Conservation (phyloP, 53 echinoderm and acorn worm species). For the Holothuria leucospilota region DNA sequence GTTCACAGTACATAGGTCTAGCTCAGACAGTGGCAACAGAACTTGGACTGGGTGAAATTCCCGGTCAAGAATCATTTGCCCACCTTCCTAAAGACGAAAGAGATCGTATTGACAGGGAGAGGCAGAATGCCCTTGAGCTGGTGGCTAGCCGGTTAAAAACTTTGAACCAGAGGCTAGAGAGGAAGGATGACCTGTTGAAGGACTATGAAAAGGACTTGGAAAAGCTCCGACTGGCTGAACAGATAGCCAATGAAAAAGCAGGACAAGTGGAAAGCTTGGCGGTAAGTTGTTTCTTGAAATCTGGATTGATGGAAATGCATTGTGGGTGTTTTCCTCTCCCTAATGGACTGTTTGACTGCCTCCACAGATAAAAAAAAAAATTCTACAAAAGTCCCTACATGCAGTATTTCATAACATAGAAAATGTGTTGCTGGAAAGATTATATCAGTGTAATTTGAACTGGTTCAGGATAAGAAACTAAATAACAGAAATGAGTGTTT, state of each 20-base stretch:
- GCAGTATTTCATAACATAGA: too few species aligned
- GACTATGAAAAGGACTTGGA: slow-evolving; percentile 99
- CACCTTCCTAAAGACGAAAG: slow-evolving; percentile 92
- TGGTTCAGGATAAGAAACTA: too few species aligned
- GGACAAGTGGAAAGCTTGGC: slow-evolving; percentile 88
- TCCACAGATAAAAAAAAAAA: too few species aligned
- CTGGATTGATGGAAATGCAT: not conserved
- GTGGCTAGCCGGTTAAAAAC: slow-evolving; percentile 82
- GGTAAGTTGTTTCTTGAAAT: slow-evolving; percentile 53
- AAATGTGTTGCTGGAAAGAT: too few species aligned
- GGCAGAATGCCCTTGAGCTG: slow-evolving; percentile 75
- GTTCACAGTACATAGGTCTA: slow-evolving; percentile 80
- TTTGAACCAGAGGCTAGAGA: slow-evolving; percentile 91
- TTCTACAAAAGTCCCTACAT: too few species aligned
- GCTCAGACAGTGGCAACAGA: slow-evolving; percentile 71
- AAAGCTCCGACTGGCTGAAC: slow-evolving; percentile 93
- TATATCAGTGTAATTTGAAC: too few species aligned
- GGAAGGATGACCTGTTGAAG: slow-evolving; percentile 88
- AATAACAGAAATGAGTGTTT: too few species aligned
- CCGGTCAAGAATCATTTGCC: slow-evolving; percentile 83
- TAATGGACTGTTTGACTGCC: not conserved
- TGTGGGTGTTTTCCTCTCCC: not conserved
- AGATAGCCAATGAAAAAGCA: slow-evolving; percentile 87
- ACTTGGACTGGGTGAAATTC: slow-evolving; percentile 87
- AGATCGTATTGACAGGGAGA: slow-evolving; percentile 74